phyloP scores from a whole-genome alignment of 2,113 vertebrate genomes.

The Patagioenas fasciata region DNA sequence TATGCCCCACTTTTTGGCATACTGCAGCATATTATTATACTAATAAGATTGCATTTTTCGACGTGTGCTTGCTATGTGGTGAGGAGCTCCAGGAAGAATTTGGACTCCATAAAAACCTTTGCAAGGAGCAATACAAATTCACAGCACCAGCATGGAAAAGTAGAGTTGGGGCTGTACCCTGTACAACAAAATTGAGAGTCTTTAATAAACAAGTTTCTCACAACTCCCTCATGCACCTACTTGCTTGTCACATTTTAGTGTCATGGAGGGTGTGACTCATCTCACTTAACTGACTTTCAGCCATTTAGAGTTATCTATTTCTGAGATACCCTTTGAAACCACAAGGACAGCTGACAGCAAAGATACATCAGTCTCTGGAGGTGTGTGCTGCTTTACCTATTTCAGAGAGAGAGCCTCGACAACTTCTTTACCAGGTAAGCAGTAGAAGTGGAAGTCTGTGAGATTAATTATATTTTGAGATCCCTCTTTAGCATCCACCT shows the following conservation, averaged over 20 bases:
- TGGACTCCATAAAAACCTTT: background rate
- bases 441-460: background rate
- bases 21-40: background rate
- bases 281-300: background rate
- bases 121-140: background rate
- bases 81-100: background rate
- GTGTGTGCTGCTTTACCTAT: background rate
- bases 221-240: background rate
- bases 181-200: background rate
- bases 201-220: background rate
- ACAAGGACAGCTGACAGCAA: background rate
- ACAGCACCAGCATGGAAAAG: background rate
- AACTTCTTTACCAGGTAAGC: background rate
- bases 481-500: background rate
- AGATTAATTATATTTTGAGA: background rate
- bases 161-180: background rate
- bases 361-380: background rate
- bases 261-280: background rate
- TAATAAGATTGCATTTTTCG: background rate
- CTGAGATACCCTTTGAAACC: background rate
- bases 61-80: background rate
- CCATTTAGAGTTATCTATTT: background rate
- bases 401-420: background rate
- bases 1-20: background rate
- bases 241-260: background rate